phyloP scores from a whole-genome alignment of 2,113 vertebrate genomes.

The Sinocyclocheilus anshuiensis region DNA sequence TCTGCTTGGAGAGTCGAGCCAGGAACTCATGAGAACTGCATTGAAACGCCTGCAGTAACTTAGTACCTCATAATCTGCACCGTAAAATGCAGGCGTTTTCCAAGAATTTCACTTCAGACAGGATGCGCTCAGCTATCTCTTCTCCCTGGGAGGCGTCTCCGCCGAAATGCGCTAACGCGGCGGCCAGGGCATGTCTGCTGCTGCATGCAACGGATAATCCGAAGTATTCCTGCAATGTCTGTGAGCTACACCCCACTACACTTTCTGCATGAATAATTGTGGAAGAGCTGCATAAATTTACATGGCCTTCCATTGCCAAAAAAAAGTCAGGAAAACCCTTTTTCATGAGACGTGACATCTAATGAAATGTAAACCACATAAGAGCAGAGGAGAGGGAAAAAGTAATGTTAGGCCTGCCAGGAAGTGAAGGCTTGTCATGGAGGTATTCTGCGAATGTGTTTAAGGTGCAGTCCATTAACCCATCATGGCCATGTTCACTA shows the following conservation, averaged over 20 bases:
- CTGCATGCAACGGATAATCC: slow-evolving; percentile 56
- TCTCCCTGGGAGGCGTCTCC: slow-evolving; percentile 45
- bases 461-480: slow-evolving; percentile 2
- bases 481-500: slow-evolving; percentile 12
- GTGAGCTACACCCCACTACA: slow-evolving; percentile 42
- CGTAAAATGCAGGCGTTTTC: slow-evolving; percentile 73
- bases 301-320: slow-evolving; percentile 31
- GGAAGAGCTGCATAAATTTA: slow-evolving; percentile 37
- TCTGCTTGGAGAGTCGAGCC: slow-evolving; percentile 58
- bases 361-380: slow-evolving; percentile 19
- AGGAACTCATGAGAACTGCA: slow-evolving; percentile 71
- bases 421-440: slow-evolving; percentile 16
- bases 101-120: slow-evolving; percentile 77
- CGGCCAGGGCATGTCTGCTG: slow-evolving; percentile 45
- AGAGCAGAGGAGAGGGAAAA: not conserved
- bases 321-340: slow-evolving; percentile 50
- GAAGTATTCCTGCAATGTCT: slow-evolving; percentile 50
- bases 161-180: slow-evolving; percentile 34
- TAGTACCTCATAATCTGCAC: slow-evolving; percentile 71
- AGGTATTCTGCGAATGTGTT: slow-evolving; percentile 42
- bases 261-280: slow-evolving; percentile 47
- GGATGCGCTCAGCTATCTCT: slow-evolving; percentile 68
- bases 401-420: not conserved
- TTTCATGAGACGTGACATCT: slow-evolving; percentile 23
- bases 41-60: slow-evolving; percentile 72